Conservation (phyloP, 2,888 invertebrate genomes). For the Limenitis camilla region DNA sequence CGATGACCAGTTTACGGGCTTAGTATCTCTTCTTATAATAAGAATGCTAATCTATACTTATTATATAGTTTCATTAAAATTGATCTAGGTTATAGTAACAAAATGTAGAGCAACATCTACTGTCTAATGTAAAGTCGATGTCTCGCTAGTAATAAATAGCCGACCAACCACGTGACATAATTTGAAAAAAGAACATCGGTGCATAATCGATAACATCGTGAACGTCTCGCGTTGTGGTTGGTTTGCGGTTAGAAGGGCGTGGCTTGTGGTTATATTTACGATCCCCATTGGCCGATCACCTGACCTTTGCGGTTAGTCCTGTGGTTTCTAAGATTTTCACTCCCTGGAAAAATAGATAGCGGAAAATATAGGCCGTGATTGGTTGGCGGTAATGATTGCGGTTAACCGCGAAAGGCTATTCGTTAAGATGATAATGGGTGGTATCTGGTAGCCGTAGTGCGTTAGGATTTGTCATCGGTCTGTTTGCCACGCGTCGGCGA, state of each 20-base stretch:
- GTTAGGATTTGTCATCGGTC: conserved; percentile 57
- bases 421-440: conserved; percentile 69
- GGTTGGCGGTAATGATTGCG: conserved; percentile 59
- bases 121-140: background rate
- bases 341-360: conserved; percentile 69
- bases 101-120: background rate
- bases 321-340: conserved; percentile 77
- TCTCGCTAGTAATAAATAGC: conserved; percentile 32
- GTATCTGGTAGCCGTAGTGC: conserved; percentile 27
- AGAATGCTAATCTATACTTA: too few species aligned
- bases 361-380: conserved; percentile 68
- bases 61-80: too few species aligned
- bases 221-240: conserved; percentile 74
- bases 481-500: conserved; percentile 37
- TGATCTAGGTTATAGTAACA: background rate
- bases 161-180: conserved; percentile 36
- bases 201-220: conserved; percentile 61
- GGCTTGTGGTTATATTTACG: conserved; percentile 76
- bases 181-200: conserved; percentile 54
- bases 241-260: conserved; percentile 79
- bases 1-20: conserved; percentile 41
- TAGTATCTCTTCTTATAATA: conserved; percentile 24
- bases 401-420: conserved; percentile 70
- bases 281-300: conserved; percentile 75
- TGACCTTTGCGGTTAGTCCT: conserved; percentile 74